Conservation (phyloP, 2,888 invertebrate species). For the Incurvaria masculella region DNA sequence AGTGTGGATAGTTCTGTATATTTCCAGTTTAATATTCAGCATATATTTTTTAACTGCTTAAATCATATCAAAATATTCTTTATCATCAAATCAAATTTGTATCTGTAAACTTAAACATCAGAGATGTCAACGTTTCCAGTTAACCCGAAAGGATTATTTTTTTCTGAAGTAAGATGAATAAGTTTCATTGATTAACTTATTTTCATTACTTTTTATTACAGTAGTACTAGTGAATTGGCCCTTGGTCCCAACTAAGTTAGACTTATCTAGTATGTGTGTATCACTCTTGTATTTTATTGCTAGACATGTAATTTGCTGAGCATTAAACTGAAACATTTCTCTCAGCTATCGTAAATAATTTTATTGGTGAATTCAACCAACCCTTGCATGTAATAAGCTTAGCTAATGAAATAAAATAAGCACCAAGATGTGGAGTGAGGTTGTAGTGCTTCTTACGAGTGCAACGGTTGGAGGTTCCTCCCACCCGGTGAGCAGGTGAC, state of each 20-base stretch:
- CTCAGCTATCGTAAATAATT: slow-evolving; percentile 44
- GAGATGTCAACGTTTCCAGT: no score
- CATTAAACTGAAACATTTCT: slow-evolving; percentile 53
- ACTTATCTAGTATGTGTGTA: neutral
- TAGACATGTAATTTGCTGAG: slow-evolving; percentile 33
- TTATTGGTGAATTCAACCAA: slow-evolving; percentile 37
- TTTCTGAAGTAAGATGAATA: no score
- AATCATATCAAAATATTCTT: no score
- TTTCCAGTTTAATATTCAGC: slow-evolving; percentile 59
- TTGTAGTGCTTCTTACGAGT: no score
- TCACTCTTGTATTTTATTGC: neutral
- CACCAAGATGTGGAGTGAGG: no score
- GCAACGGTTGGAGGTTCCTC: slow-evolving; percentile 42
- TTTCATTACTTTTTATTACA: no score
- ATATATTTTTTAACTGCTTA: slow-evolving; percentile 23
- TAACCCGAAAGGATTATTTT: no score
- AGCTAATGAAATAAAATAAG: no score
- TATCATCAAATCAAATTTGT: no score
- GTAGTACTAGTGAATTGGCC: no score
- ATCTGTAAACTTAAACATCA: no score
- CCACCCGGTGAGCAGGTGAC: slow-evolving; percentile 16
- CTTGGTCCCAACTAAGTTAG: neutral
- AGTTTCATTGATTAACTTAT: no score
- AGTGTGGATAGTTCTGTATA: slow-evolving; percentile 47
- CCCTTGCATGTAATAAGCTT: slow-evolving; percentile 51